Percentiles rank a stretch among this genome's conserved stretches.
Conservation (phyloP, 2,113 vertebrate genomes). For the Lontra canadensis region DNA sequence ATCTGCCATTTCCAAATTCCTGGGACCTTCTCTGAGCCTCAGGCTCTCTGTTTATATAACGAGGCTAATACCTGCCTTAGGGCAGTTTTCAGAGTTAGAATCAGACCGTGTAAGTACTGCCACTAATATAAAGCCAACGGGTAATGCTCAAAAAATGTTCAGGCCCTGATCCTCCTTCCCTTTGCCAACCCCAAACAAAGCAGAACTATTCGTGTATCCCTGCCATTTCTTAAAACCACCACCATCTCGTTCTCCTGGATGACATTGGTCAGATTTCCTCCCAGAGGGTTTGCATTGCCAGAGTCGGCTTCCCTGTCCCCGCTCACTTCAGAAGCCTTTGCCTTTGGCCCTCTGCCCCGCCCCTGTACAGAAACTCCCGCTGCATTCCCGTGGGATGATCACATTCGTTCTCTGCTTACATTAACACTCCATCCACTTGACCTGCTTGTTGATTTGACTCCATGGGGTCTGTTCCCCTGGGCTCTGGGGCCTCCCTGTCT, state of each 20-base stretch:
- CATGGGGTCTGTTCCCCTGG: neutral
- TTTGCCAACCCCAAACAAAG: neutral
- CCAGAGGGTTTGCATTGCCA: neutral
- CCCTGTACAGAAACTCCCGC: neutral
- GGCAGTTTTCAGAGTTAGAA: neutral
- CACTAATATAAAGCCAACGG: neutral
- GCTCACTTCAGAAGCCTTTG: neutral
- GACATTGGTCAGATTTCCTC: neutral
- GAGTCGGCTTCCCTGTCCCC: neutral
- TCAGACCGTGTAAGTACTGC: neutral
- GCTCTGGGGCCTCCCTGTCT: neutral
- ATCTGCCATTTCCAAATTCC: neutral
- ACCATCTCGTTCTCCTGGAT: neutral
- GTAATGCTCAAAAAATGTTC: neutral
- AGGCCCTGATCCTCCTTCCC: neutral
- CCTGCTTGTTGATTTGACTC: neutral
- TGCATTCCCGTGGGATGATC: fast-evolving
- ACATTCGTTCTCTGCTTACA: neutral
- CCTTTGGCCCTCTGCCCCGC: neutral
- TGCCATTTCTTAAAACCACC: neutral
- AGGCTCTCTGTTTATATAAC: neutral
- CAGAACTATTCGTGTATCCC: neutral
- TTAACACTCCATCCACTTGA: neutral
- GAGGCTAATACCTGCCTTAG: neutral
- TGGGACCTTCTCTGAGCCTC: neutral